phyloP scores from a whole-genome alignment of 1,140 invertebrate species.

The Anoplolepis gracilipes region DNA sequence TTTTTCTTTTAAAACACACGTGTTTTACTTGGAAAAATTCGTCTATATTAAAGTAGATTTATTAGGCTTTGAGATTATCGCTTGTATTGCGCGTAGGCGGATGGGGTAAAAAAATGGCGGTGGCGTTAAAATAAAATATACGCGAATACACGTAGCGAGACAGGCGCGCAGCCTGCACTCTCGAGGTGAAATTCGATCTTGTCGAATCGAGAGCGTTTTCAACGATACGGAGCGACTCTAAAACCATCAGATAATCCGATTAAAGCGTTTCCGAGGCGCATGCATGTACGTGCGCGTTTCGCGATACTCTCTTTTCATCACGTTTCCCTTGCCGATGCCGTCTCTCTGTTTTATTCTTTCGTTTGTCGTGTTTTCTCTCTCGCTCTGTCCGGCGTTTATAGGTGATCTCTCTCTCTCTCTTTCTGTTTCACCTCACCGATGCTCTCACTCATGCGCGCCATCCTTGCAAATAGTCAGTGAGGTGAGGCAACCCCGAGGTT shows the following conservation, averaged over 20 bases:
- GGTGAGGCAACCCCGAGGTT: conserved; percentile 81
- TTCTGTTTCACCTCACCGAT: too few species aligned
- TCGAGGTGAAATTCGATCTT: conserved; percentile 72
- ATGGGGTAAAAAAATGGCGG: conserved; percentile 1
- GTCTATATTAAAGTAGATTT: neutral
- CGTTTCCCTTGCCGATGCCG: neutral
- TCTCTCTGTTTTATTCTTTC: neutral
- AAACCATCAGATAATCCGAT: conserved; percentile 81
- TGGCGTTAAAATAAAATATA: conserved; percentile 48
- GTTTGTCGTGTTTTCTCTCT: conserved; percentile 46
- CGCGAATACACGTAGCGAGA: neutral
- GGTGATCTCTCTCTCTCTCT: conserved; percentile 10
- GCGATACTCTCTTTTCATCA: conserved; percentile 52
- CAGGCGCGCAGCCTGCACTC: neutral
- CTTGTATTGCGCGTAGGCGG: neutral
- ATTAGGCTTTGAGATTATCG: neutral
- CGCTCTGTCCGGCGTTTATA: conserved; percentile 44
- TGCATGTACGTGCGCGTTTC: conserved; percentile 73
- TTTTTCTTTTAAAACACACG: too few species aligned
- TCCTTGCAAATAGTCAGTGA: conserved; percentile 82
- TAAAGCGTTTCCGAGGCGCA: conserved; percentile 78
- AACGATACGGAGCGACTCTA: conserved; percentile 67
- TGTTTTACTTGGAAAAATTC: neutral
- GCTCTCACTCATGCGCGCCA: conserved; percentile 60
- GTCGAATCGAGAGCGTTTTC: conserved; percentile 28